phyloP scores from a whole-genome alignment of 2,888 invertebrate genomes.

The Trissolcus japonicus region DNA sequence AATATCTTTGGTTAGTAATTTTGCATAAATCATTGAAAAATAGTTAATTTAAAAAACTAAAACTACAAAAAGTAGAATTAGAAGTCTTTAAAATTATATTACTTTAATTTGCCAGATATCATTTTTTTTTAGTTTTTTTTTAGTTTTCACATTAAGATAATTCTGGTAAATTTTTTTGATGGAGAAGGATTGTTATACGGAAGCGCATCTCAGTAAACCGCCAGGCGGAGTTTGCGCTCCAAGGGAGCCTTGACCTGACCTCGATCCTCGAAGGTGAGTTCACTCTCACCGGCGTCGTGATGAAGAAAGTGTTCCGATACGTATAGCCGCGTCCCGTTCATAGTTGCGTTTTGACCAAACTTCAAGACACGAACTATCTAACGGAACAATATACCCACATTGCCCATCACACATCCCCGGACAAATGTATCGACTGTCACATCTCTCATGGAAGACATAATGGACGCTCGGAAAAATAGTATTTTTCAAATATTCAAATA shows the following conservation, averaged over 20 bases:
- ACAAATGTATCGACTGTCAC: constrained; percentile 2
- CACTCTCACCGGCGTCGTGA: constrained; percentile 75
- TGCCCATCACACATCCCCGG: constrained; percentile 1
- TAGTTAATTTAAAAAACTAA: too few species aligned
- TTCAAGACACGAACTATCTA: constrained; percentile 24
- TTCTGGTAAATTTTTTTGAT: background rate
- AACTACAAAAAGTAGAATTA: too few species aligned
- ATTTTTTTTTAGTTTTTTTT: background rate
- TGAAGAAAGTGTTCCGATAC: constrained; percentile 76
- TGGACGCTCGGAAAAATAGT: background rate
- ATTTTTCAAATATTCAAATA: constrained; percentile 12
- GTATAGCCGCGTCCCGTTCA: constrained; percentile 53
- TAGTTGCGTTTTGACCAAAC: constrained; percentile 61
- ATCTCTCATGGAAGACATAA: background rate
- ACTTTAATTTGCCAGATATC: too few species aligned
- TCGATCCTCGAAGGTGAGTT: constrained; percentile 74
- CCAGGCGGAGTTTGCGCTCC: constrained; percentile 62
- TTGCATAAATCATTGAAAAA: background rate
- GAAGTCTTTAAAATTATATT: too few species aligned
- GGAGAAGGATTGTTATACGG: constrained; percentile 35
- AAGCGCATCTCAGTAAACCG: constrained; percentile 39
- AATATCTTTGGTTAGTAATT: background rate
- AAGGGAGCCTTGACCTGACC: constrained; percentile 76
- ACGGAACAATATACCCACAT: constrained; percentile 22
- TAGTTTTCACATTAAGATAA: constrained; percentile 3